A percentile compares a stretch with the other conserved stretches of the same genome.
These are phyloP conservation scores for Lutraria lutraria DNA, from an alignment of 2,888 invertebrate species.

Conservation along the genomic window DNA sequence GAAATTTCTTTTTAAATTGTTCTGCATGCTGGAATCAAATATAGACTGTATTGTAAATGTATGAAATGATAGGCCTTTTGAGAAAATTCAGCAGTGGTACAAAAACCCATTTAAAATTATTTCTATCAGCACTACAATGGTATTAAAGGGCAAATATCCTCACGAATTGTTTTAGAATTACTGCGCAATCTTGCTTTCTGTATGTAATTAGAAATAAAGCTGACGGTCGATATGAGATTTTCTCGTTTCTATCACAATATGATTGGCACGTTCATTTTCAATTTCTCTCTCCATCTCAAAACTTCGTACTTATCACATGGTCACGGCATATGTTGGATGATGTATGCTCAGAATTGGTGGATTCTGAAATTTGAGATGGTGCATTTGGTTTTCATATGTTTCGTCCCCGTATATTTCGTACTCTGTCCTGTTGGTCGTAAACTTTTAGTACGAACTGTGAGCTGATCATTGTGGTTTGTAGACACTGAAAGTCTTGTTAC, in stretches of 20 bases:
- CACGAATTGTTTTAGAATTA: background rate
- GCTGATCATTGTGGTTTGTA: no score
- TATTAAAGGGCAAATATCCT: background rate
- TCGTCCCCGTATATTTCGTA: background rate
- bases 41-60: background rate
- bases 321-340: background rate
- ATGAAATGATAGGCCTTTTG: background rate
- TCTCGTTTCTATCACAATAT: conserved; percentile 20
- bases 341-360: background rate
- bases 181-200: background rate
- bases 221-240: conserved; percentile 18
- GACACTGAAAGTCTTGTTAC: no score
- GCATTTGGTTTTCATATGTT: background rate
- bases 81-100: background rate
- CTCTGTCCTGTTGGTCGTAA: background rate
- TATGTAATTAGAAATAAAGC: conserved; percentile 21
- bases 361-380: background rate
- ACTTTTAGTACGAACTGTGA: background rate
- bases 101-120: background rate
- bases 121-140: background rate
- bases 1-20: background rate
- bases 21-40: background rate
- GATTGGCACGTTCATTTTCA: conserved; percentile 40
- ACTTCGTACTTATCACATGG: conserved; percentile 17
- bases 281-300: conserved; percentile 14